phyloP scores from a whole-genome alignment of 35 echinoderm and acorn worm genomes.

The Lytechinus variegatus region DNA sequence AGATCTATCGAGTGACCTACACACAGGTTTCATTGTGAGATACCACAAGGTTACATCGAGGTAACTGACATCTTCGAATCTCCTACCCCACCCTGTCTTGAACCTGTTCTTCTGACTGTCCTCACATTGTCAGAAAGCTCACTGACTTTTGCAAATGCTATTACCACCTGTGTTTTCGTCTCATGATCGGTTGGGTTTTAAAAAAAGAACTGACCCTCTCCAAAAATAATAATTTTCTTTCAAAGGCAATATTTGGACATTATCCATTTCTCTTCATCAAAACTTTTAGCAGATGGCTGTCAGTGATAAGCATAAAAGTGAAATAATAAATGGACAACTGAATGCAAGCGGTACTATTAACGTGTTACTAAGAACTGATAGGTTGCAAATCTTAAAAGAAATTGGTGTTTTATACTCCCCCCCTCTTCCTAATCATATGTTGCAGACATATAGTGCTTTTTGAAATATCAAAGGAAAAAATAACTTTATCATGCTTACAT shows the following conservation, averaged over 20 bases:
- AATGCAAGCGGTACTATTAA: neutral
- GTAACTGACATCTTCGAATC: neutral
- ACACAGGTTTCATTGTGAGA: neutral
- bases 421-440: no score
- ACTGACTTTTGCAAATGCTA: neutral
- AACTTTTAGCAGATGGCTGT: neutral
- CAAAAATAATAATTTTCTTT: neutral
- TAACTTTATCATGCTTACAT: no score
- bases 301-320: neutral
- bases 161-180: neutral
- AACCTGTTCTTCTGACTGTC: neutral
- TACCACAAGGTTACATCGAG: neutral
- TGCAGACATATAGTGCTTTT: no score
- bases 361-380: no score
- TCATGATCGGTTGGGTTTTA: neutral
- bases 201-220: neutral
- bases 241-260: neutral
- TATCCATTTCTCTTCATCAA: neutral
- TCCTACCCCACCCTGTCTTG: neutral
- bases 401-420: no score
- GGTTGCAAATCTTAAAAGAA: no score
- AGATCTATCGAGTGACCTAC: no score
- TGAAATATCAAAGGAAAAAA: no score
- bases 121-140: neutral
- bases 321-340: neutral